phyloP scores from a whole-genome alignment of 2,797 vertebrate species.

The Crocodylus rhombifer region DNA sequence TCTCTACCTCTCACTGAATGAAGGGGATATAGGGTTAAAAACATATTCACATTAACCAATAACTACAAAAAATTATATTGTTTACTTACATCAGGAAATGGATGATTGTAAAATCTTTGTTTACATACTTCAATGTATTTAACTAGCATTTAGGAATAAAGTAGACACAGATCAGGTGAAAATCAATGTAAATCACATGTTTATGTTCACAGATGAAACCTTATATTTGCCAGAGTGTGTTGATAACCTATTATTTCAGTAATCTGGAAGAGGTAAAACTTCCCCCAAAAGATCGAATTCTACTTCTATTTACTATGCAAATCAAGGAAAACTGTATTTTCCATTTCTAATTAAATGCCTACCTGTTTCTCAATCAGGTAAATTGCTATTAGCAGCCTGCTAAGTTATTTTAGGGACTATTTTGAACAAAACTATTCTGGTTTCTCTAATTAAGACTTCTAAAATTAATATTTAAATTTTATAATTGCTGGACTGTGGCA shows the following conservation, averaged over 20 bases:
- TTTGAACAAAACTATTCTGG: conserved; percentile 65
- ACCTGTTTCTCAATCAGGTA: conserved; percentile 59
- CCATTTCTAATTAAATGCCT: conserved; percentile 56
- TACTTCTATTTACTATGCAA: conserved; percentile 57
- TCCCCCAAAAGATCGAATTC: conserved; percentile 10
- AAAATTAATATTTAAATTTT: conserved; percentile 79
- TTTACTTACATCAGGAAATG: not conserved
- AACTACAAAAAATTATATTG: not conserved
- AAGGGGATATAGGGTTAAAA: not conserved
- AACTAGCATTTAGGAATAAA: conserved; percentile 40
- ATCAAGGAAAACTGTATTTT: conserved; percentile 55
- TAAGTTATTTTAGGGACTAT: conserved; percentile 63
- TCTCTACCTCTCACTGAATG: not conserved
- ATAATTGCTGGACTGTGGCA: conserved; percentile 64
- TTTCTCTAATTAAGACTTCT: conserved; percentile 72
- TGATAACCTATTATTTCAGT: conserved; percentile 51
- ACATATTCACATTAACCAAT: not conserved
- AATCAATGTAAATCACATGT: conserved; percentile 33
- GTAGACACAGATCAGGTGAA: not conserved
- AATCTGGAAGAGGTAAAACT: conserved; percentile 51
- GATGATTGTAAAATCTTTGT: not conserved
- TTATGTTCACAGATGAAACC: conserved; percentile 38
- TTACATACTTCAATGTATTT: conserved; percentile 29
- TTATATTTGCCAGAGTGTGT: conserved; percentile 23
- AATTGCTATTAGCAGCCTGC: conserved; percentile 55